Evolutionary conservation across 2,797 vertebrate genomes (phyloP).

Genomic region (Enteromius mattozi): DNA sequence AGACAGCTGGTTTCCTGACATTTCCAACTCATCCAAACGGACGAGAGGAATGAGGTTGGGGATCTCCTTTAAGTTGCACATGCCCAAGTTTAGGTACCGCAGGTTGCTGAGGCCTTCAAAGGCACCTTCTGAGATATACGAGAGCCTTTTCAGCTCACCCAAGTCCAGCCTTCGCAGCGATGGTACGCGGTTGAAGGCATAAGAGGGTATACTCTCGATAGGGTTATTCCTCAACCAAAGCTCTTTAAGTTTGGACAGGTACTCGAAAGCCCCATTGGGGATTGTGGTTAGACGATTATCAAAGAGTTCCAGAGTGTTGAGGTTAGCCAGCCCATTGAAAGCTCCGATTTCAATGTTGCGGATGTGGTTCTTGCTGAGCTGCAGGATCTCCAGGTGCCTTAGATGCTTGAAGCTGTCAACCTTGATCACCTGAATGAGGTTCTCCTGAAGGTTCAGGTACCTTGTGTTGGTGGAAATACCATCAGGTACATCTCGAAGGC

Average conservation of each 20-base stretch:
- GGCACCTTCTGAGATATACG: slow-evolving; percentile 98
- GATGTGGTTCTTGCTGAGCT: slow-evolving; percentile 98
- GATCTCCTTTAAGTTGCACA: slow-evolving; percentile 99
- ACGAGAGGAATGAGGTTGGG: slow-evolving; percentile 97
- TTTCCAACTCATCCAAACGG: slow-evolving; percentile 96
- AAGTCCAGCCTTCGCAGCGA: slow-evolving; percentile 95
- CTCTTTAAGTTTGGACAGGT: slow-evolving; percentile 98
- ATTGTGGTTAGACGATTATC: slow-evolving; percentile 99
- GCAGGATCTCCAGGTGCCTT: slow-evolving; percentile 96
- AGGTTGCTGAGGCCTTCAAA: slow-evolving; percentile 99
- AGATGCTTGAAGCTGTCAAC: slow-evolving; percentile 99
- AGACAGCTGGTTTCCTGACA: slow-evolving; percentile 97
- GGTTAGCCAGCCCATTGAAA: slow-evolving; percentile 98
- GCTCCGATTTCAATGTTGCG: slow-evolving; percentile 98
- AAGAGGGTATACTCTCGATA: slow-evolving; percentile 98
- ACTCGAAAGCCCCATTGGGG: slow-evolving; percentile 99
- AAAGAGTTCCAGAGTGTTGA: slow-evolving; percentile 99
- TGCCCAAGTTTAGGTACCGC: slow-evolving; percentile 99
- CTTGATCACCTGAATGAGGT: slow-evolving; percentile 98
- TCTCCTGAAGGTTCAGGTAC: slow-evolving; percentile 98
- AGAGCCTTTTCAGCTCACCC: slow-evolving; percentile 96
- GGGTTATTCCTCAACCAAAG: slow-evolving; percentile 99
- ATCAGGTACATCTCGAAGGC: slow-evolving; percentile 95
- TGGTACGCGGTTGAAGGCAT: slow-evolving; percentile 98
- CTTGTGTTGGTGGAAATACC: slow-evolving; percentile 98